Evolutionary conservation across 2,797 vertebrate genomes (phyloP).

Genomic region (Acipenser ruthenus): DNA sequence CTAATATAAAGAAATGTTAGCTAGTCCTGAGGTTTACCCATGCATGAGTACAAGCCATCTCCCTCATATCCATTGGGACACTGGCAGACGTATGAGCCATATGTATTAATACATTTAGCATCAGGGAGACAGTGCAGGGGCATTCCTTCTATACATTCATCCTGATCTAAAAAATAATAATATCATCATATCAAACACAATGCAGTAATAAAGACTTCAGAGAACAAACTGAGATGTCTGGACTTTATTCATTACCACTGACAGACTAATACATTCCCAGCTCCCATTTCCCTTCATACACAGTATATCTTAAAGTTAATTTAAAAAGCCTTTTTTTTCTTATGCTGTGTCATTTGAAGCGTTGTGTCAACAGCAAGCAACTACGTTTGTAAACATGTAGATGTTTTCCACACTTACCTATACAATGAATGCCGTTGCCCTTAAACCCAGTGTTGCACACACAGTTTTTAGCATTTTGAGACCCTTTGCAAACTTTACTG

Average conservation of each 20-base stretch:
- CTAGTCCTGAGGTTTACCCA: conserved; percentile 11
- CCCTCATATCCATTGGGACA: conserved; percentile 23
- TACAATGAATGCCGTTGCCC: conserved; percentile 22
- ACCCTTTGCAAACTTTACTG: conserved; percentile 17
- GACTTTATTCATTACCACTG: no score
- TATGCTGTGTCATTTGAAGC: no score
- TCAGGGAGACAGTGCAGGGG: conserved; percentile 10
- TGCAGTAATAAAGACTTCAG: background rate
- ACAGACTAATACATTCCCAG: no score
- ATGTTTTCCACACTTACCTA: conserved; percentile 18
- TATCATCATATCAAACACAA: background rate
- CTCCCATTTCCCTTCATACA: background rate
- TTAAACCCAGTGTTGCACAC: conserved; percentile 19
- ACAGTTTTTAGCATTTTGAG: conserved; percentile 9
- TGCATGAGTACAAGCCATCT: conserved; percentile 21
- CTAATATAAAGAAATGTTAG: no score
- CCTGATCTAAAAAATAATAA: conserved; percentile 16
- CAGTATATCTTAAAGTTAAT: background rate
- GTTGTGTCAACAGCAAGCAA: no score
- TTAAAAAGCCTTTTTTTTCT: background rate
- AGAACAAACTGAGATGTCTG: background rate
- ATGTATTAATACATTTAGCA: conserved; percentile 15
- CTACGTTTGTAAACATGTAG: no score
- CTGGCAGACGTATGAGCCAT: conserved; percentile 19
- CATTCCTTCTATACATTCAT: conserved; percentile 19